These are phyloP conservation scores for Leucophora obtusa DNA, from an alignment of 2,888 invertebrate genomes.

Conservation along the genomic window DNA sequence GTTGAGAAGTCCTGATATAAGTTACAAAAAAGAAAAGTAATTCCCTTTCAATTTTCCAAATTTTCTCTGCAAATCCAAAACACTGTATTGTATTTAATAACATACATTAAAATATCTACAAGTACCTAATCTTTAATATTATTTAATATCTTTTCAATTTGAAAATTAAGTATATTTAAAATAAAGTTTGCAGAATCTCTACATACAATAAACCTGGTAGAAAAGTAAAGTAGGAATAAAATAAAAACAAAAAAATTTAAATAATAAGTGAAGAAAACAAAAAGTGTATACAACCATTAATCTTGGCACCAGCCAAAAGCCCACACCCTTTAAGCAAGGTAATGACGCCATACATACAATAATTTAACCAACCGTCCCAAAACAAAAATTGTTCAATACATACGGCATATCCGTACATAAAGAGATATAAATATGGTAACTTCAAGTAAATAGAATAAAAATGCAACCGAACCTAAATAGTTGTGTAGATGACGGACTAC, in stretches of 20 bases:
- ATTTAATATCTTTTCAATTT: slow-evolving; percentile 3
- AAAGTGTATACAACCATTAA: slow-evolving; percentile 57
- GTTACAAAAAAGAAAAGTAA: no score
- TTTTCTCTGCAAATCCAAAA: neutral
- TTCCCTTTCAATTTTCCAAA: neutral
- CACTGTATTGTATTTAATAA: neutral
- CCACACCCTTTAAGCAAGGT: slow-evolving; percentile 63
- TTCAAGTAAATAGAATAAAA: neutral
- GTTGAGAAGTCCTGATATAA: no score
- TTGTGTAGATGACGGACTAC: slow-evolving; percentile 48
- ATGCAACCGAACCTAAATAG: neutral
- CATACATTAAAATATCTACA: neutral
- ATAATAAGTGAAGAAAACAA: neutral
- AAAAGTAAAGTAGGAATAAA: neutral
- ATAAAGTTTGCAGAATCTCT: neutral
- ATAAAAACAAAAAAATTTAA: neutral
- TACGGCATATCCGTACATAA: neutral
- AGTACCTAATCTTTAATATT: slow-evolving; percentile 6
- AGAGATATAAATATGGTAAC: neutral
- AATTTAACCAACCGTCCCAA: slow-evolving; percentile 51
- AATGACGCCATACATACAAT: slow-evolving; percentile 63
- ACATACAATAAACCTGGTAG: neutral
- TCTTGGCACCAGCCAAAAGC: slow-evolving; percentile 62
- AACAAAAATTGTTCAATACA: slow-evolving; percentile 11
- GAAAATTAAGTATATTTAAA: neutral